phyloP scores from a whole-genome alignment of 2,113 vertebrate genomes.

The Hystrix cristata region DNA sequence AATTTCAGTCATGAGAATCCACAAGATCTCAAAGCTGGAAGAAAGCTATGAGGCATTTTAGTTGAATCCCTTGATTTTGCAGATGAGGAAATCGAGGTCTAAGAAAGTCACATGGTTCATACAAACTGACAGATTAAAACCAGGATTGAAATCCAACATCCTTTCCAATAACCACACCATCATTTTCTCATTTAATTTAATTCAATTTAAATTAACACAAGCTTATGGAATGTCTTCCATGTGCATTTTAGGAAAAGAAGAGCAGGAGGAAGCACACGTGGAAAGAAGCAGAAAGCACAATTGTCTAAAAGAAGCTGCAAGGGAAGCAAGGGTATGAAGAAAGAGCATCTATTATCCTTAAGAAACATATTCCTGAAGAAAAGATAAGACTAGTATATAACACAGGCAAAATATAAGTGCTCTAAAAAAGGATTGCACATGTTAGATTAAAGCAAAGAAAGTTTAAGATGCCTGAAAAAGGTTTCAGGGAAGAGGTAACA shows the following conservation, averaged over 20 bases:
- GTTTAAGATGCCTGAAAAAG: background rate
- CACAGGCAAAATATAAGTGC: background rate
- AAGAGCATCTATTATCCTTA: background rate
- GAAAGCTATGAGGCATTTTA: background rate
- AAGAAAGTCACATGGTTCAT: background rate
- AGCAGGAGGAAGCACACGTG: background rate
- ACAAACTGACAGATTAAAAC: background rate
- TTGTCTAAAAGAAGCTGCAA: background rate
- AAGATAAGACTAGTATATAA: background rate
- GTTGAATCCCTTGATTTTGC: background rate
- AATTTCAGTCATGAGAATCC: background rate
- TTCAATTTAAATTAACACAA: background rate
- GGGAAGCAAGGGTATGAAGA: background rate
- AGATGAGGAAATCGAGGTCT: background rate
- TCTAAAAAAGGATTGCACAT: background rate
- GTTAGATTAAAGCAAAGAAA: slow-evolving; percentile 14
- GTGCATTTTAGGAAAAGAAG: background rate
- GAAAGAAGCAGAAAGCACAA: background rate
- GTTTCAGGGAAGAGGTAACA: background rate
- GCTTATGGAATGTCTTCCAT: background rate
- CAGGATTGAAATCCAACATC: background rate
- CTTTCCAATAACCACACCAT: background rate
- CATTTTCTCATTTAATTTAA: background rate
- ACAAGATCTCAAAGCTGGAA: background rate
- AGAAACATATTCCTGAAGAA: background rate